phyloP scores from a whole-genome alignment of 2,888 invertebrate genomes.

The Meloe dianella region DNA sequence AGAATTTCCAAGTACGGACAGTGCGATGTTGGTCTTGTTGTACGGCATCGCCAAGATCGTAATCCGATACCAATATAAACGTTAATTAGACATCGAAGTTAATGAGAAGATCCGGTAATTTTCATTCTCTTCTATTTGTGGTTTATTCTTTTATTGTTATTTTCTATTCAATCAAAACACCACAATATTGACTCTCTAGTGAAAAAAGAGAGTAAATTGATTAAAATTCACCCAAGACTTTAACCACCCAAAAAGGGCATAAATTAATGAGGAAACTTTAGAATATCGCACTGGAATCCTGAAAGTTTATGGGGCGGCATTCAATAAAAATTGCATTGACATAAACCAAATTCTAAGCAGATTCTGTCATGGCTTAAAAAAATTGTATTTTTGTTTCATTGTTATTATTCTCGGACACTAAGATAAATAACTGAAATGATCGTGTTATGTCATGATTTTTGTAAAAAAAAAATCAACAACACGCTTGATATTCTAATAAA shows the following conservation, averaged over 20 bases:
- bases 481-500: conserved; percentile 23
- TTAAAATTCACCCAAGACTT: conserved; percentile 31
- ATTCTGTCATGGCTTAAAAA: neutral
- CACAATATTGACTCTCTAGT: neutral
- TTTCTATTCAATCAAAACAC: neutral
- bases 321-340: too few relatives aligned
- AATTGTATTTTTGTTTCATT: too few relatives aligned
- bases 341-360: neutral
- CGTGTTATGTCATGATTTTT: neutral
- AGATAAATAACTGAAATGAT: too few relatives aligned
- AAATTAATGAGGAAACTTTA: neutral
- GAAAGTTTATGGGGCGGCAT: neutral
- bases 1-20: conserved; percentile 39
- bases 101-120: conserved; percentile 43
- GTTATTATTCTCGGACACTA: too few relatives aligned
- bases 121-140: neutral
- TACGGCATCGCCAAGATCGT: conserved; percentile 40
- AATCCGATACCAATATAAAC: conserved; percentile 43
- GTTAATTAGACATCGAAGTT: conserved; percentile 45
- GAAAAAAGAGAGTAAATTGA: neutral
- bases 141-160: neutral
- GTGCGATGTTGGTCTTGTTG: conserved; percentile 34
- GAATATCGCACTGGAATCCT: neutral
- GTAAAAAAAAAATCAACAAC: conserved; percentile 22
- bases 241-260: neutral